Conservation (phyloP, 1,140 invertebrate genomes). For the Apis florea region DNA sequence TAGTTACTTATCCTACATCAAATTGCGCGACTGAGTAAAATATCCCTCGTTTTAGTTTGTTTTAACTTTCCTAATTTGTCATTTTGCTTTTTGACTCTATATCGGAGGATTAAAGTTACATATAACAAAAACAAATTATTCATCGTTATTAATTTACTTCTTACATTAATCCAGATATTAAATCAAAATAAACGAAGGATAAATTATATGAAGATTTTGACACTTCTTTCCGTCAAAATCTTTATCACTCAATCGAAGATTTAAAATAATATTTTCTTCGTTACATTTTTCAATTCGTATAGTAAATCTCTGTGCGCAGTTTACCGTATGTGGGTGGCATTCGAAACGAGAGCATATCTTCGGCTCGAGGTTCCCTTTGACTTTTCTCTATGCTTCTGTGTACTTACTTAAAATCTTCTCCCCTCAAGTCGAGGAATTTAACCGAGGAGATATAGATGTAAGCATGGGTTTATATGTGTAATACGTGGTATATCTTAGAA, state of each 20-base stretch:
- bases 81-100: background rate
- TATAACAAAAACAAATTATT: background rate
- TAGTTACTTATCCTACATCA: background rate
- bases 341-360: background rate
- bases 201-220: too few relatives aligned
- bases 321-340: background rate
- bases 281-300: background rate
- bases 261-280: background rate
- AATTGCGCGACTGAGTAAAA: background rate
- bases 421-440: background rate
- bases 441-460: background rate
- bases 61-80: background rate
- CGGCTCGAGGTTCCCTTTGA: background rate
- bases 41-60: slow-evolving; percentile 21
- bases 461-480: slow-evolving; percentile 7
- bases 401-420: background rate
- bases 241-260: background rate
- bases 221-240: background rate
- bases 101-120: background rate
- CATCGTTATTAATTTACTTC: background rate
- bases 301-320: background rate
- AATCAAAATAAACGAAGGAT: too few relatives aligned
- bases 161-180: background rate
- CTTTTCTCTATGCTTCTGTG: background rate
- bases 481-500: slow-evolving; percentile 44